A percentile compares a stretch with the other conserved stretches of the same genome.
Evolutionary conservation across 1,140 invertebrate species (phyloP).

Genomic region (Drosophila chauvacae): DNA sequence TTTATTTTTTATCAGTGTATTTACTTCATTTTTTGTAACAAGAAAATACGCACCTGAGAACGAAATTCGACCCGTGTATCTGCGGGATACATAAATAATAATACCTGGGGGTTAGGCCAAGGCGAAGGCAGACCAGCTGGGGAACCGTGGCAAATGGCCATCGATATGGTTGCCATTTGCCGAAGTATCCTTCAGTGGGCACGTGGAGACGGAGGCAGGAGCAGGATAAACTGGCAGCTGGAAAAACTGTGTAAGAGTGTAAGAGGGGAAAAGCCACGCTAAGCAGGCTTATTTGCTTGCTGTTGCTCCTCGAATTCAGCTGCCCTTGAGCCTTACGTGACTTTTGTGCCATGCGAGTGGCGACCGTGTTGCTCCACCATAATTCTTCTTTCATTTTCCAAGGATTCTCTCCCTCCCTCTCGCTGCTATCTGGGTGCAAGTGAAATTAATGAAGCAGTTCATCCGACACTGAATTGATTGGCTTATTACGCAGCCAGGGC

Average conservation of each 20-base stretch:
- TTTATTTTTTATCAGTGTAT: not conserved
- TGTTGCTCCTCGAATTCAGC: constrained; percentile 8
- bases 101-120: constrained; percentile 14
- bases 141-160: constrained; percentile 39
- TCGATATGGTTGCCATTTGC: constrained; percentile 55
- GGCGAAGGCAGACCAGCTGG: constrained; percentile 7
- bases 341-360: constrained; percentile 67
- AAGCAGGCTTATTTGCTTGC: constrained; percentile 68
- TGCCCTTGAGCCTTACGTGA: constrained; percentile 59
- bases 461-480: constrained; percentile 83
- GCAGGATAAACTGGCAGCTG: not conserved
- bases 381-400: constrained; percentile 43
- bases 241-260: constrained; percentile 9
- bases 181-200: constrained; percentile 58
- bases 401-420: not conserved
- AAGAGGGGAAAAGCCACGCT: constrained; percentile 11
- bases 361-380: constrained; percentile 36
- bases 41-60: constrained; percentile 66
- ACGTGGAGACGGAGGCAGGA: not conserved
- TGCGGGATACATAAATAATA: constrained; percentile 74
- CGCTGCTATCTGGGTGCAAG: constrained; percentile 24
- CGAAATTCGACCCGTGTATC: constrained; percentile 38
- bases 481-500: constrained; percentile 74
- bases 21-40: constrained; percentile 13
- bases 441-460: constrained; percentile 82